Evolutionary conservation across 2,113 vertebrate species (phyloP).

Genomic region (rat (Rattus norvegicus)): GRCr8 NC_086039.1:117473001-117473500

Average conservation of each 20-base stretch:
- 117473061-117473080: slow-evolving; percentile 47
- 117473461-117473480: neutral
- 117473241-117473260: neutral
- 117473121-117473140: neutral
- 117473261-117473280: neutral
- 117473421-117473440: neutral
- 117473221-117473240: neutral
- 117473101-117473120: neutral
- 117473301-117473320: neutral
- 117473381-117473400: neutral
- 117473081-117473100: neutral
- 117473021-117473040: slow-evolving; percentile 92
- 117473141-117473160: neutral
- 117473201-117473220: neutral
- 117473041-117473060: slow-evolving; percentile 90
- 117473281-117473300: neutral
- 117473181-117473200: neutral
- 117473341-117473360: neutral
- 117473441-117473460: neutral
- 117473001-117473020: slow-evolving; percentile 87
- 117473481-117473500: neutral
- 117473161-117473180: neutral
- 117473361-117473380: neutral
- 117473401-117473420: neutral
- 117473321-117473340: neutral